A percentile compares a stretch with the other conserved stretches of the same genome.
These are phyloP conservation scores for Syngnathus acus DNA, from an alignment of 2,797 vertebrate species.

Conservation along the genomic window DNA sequence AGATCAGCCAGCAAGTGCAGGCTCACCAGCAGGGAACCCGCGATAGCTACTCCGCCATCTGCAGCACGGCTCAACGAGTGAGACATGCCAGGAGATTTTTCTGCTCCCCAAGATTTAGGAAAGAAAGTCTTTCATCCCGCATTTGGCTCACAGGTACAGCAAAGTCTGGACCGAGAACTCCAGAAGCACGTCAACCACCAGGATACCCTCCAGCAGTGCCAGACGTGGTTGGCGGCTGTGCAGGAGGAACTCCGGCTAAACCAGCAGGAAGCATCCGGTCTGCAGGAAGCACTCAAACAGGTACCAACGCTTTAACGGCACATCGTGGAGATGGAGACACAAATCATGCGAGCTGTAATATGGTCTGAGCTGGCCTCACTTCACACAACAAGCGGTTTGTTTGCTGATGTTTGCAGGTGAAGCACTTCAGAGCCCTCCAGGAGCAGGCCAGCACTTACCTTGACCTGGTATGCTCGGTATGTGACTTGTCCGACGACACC, in stretches of 20 bases:
- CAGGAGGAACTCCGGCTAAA: slow-evolving; percentile 78
- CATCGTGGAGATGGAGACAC: neutral
- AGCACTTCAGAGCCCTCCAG: slow-evolving; percentile 87
- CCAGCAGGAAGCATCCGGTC: slow-evolving; percentile 75
- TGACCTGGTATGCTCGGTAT: slow-evolving; percentile 91
- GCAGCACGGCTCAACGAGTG: slow-evolving; percentile 92
- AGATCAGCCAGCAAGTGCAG: slow-evolving; percentile 83
- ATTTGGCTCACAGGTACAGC: slow-evolving; percentile 77
- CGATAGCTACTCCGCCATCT: slow-evolving; percentile 94
- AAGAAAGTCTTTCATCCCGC: neutral
- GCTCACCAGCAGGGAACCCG: slow-evolving; percentile 84
- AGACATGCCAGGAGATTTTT: slow-evolving; percentile 33
- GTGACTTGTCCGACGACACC: slow-evolving; percentile 82
- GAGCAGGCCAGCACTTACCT: slow-evolving; percentile 94
- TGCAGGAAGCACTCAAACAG: slow-evolving; percentile 87
- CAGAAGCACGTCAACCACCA: slow-evolving; percentile 91
- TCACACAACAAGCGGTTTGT: neutral
- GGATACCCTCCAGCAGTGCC: slow-evolving; percentile 89
- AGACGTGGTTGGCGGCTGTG: slow-evolving; percentile 83
- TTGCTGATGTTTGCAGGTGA: slow-evolving; percentile 71
- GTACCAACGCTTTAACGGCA: slow-evolving; percentile 45
- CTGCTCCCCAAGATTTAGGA: neutral
- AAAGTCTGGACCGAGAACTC: slow-evolving; percentile 90
- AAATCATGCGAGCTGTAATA: neutral
- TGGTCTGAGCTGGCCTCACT: too few species aligned